Percentiles rank a stretch among this genome's conserved stretches.
phyloP scores from a whole-genome alignment of 2,797 vertebrate genomes.

The Channallabes apus region DNA sequence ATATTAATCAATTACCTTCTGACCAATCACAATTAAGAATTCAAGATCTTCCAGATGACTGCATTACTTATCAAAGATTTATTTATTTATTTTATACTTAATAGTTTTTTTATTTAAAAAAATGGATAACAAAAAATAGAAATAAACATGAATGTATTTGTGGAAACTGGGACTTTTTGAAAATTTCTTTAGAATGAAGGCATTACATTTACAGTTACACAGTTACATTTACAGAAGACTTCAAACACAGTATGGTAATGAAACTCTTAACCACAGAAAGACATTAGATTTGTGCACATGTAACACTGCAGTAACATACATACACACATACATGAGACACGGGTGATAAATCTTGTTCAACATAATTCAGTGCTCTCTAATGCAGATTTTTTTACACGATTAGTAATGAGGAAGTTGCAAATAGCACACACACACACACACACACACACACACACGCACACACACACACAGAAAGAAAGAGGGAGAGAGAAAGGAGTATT shows the following conservation, averaged over 20 bases:
- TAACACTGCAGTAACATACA: not conserved
- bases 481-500: not conserved
- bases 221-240: too few relatives aligned
- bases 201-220: too few relatives aligned
- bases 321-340: not conserved
- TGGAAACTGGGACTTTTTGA: too few relatives aligned
- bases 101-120: not conserved
- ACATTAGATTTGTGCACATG: too few relatives aligned
- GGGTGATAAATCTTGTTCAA: not conserved
- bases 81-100: not conserved
- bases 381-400: not conserved
- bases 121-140: too few relatives aligned
- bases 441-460: not conserved
- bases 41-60: not conserved
- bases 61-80: not conserved
- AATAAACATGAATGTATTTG: too few relatives aligned
- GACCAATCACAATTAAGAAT: not conserved
- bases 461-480: not conserved
- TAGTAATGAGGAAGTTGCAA: constrained; percentile 14
- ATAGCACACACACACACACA: not conserved
- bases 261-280: too few relatives aligned
- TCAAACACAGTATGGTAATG: too few relatives aligned
- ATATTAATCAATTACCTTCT: not conserved
- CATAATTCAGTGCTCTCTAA: not conserved
- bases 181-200: too few relatives aligned